Percentiles rank a stretch among this genome's conserved stretches.
Conservation (phyloP, 2,888 invertebrate species). For the Cyrtodaria siliqua region DNA sequence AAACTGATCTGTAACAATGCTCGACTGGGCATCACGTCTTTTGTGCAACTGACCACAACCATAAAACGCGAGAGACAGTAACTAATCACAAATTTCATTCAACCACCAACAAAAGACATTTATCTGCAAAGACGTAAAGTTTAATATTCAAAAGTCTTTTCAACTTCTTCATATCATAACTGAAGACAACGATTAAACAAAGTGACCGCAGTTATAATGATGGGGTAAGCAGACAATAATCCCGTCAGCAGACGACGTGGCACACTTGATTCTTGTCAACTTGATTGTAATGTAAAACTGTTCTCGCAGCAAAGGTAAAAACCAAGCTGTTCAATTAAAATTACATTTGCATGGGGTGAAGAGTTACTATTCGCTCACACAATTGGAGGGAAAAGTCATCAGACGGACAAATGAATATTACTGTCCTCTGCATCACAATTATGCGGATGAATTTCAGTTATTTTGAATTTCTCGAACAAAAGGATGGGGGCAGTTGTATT, state of each 20-base stretch:
- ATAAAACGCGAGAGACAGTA: constrained; percentile 54
- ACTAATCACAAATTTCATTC: constrained; percentile 66
- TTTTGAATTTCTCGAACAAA: constrained; percentile 55
- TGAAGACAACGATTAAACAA: constrained; percentile 67
- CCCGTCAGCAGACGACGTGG: constrained; percentile 43
- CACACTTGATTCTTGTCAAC: constrained; percentile 61
- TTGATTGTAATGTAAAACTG: constrained; percentile 60
- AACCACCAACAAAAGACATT: constrained; percentile 63
- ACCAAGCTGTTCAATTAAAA: constrained; percentile 68
- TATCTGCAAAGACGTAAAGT: constrained; percentile 65
- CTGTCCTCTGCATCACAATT: constrained; percentile 66
- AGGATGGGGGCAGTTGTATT: constrained; percentile 44
- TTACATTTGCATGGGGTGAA: constrained; percentile 61
- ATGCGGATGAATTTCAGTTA: constrained; percentile 53
- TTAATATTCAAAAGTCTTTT: constrained; percentile 68
- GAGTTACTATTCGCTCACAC: constrained; percentile 43
- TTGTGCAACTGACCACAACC: constrained; percentile 66
- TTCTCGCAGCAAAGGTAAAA: constrained; percentile 63
- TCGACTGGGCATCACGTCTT: constrained; percentile 60
- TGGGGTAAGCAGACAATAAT: constrained; percentile 62
- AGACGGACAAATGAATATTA: constrained; percentile 59
- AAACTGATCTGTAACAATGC: constrained; percentile 57
- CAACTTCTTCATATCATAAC: constrained; percentile 60
- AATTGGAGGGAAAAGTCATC: constrained; percentile 59
- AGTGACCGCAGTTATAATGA: constrained; percentile 63